These are phyloP conservation scores for Watsonalla cultraria DNA, from an alignment of 2,888 invertebrate genomes.

Conservation along the genomic window DNA sequence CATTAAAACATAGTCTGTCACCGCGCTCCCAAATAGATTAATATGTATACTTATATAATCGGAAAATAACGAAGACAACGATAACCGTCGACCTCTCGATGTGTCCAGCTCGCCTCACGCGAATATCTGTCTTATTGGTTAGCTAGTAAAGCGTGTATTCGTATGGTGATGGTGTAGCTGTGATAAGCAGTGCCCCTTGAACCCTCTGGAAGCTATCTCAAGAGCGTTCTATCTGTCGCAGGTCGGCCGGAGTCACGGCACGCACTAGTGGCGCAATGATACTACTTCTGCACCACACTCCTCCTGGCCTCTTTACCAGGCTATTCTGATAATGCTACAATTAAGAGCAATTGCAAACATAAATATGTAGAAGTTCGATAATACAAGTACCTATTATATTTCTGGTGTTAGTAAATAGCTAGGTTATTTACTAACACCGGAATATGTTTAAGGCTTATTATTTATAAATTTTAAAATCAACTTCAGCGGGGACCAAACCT, in stretches of 20 bases:
- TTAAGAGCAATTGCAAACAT: too few relatives aligned
- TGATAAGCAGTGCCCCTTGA: conserved; percentile 48
- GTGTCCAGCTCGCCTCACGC: conserved; percentile 8
- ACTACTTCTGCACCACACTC: too few relatives aligned
- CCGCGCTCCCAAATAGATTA: conserved; percentile 34
- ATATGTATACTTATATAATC: conserved; percentile 51
- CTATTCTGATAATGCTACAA: too few relatives aligned
- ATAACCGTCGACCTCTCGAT: conserved; percentile 44
- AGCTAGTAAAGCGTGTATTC: conserved; percentile 9
- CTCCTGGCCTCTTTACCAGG: too few relatives aligned
- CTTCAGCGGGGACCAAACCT: too few relatives aligned
- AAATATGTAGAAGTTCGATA: too few relatives aligned
- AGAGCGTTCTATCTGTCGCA: conserved; percentile 34
- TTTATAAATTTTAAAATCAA: too few relatives aligned
- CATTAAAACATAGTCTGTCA: conserved; percentile 28
- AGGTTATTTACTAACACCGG: too few relatives aligned
- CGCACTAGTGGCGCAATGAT: background rate
- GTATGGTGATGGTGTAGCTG: conserved; percentile 1
- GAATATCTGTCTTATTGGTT: conserved; percentile 5
- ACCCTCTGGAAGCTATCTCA: conserved; percentile 40
- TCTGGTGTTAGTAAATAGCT: too few relatives aligned
- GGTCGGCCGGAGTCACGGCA: conserved; percentile 12
- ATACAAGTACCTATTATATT: too few relatives aligned
- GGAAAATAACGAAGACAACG: conserved; percentile 59
- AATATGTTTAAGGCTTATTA: too few relatives aligned